phyloP scores from a whole-genome alignment of 1,140 invertebrate species.

The Thaumatotibia leucotreta region DNA sequence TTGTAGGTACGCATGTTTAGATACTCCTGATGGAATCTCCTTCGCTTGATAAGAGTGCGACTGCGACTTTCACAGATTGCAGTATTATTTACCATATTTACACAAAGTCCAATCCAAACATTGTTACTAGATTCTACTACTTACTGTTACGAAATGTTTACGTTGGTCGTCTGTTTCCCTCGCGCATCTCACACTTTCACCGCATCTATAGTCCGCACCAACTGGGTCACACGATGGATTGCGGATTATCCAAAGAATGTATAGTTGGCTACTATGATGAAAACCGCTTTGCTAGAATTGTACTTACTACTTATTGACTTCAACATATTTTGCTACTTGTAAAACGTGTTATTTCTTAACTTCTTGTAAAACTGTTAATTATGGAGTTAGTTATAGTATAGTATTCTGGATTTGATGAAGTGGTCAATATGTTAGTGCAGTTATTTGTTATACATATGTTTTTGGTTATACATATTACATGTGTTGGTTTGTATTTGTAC shows the following conservation, averaged over 20 bases:
- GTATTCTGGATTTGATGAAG: too few relatives aligned
- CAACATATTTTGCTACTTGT: neutral
- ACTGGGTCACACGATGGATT: constrained; percentile 43
- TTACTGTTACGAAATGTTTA: constrained; percentile 54
- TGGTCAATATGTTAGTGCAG: too few relatives aligned
- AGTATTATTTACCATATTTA: neutral
- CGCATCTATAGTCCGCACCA: constrained; percentile 33
- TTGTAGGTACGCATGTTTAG: too few relatives aligned
- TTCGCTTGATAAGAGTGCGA: too few relatives aligned
- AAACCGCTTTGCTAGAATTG: neutral
- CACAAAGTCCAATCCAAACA: neutral
- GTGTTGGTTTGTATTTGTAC: too few relatives aligned
- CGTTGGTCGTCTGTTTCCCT: constrained; percentile 38
- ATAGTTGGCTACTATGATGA: neutral
- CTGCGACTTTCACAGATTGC: too few relatives aligned
- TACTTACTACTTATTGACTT: neutral
- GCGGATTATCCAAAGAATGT: constrained; percentile 30
- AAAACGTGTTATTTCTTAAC: neutral
- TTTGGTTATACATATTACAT: too few relatives aligned
- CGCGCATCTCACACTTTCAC: constrained; percentile 62
- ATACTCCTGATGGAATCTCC: neutral
- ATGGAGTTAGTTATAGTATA: too few relatives aligned
- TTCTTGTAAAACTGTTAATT: neutral
- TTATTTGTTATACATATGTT: too few relatives aligned
- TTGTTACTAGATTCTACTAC: neutral